Evolutionary conservation across 2,113 vertebrate species (phyloP).

Genomic region (Lepus europaeus): DNA sequence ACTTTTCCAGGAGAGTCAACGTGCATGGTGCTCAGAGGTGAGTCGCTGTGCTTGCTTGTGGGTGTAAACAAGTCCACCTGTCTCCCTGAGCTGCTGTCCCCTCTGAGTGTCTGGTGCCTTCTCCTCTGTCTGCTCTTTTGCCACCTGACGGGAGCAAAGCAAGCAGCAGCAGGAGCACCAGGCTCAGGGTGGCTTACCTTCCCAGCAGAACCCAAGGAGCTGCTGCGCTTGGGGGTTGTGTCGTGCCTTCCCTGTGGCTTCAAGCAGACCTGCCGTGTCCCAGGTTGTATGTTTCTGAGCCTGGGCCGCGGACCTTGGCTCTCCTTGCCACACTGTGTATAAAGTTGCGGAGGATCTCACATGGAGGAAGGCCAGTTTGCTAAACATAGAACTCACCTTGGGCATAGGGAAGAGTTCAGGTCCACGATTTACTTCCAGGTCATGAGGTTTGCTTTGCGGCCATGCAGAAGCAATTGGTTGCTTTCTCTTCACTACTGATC

Average conservation of each 20-base stretch:
- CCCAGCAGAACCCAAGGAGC: conserved; percentile 42
- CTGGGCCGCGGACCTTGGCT: fast-evolving
- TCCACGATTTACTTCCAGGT: neutral
- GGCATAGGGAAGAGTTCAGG: neutral
- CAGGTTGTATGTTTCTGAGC: conserved; percentile 63
- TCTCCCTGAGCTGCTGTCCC: neutral
- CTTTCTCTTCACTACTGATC: neutral
- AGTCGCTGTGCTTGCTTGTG: neutral
- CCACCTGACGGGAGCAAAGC: neutral
- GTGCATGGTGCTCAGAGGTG: neutral
- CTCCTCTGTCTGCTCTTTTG: neutral
- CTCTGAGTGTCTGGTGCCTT: neutral
- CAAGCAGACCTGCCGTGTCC: conserved; percentile 61
- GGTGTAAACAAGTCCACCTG: fast-evolving
- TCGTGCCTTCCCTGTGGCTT: conserved; percentile 52
- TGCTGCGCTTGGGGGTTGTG: conserved; percentile 52
- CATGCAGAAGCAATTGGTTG: neutral
- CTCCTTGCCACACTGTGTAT: neutral
- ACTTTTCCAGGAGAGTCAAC: neutral
- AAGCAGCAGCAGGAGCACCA: neutral
- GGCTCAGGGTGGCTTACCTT: neutral
- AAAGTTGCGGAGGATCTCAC: neutral
- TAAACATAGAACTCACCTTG: neutral
- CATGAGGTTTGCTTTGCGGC: neutral
- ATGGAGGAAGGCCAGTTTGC: neutral